A percentile compares a stretch with the other conserved stretches of the same genome.
Evolutionary conservation across 2,797 vertebrate genomes (phyloP).

Genomic region (Microctenopoma stevenorrisi): DNA sequence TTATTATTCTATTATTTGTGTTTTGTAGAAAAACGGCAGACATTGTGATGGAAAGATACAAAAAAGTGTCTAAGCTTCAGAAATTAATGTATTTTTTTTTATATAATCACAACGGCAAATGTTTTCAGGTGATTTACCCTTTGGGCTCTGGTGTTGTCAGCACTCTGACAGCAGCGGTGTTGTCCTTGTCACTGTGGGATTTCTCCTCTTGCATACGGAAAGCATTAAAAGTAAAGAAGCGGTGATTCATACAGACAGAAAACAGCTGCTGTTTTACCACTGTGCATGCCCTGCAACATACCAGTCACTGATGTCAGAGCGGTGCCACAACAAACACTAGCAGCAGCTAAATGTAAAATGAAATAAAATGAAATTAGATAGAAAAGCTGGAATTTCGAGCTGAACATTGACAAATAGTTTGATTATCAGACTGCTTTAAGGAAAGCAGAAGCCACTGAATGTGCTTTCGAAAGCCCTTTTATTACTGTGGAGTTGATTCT

Average conservation of each 20-base stretch:
- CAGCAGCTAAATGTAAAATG: slow-evolving; percentile 6
- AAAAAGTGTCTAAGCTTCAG: neutral
- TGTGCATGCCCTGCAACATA: neutral
- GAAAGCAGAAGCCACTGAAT: no score
- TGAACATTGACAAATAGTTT: neutral
- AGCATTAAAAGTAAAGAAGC: slow-evolving; percentile 40
- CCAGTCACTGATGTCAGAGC: slow-evolving; percentile 10
- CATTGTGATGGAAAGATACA: neutral
- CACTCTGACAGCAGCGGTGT: slow-evolving; percentile 47
- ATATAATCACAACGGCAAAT: slow-evolving; percentile 12
- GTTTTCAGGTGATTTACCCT: slow-evolving; percentile 40
- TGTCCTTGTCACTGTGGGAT: slow-evolving; percentile 39
- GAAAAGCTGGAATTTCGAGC: no score
- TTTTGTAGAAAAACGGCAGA: neutral
- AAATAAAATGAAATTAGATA: neutral
- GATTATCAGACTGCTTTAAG: neutral
- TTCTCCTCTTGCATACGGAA: slow-evolving; percentile 20
- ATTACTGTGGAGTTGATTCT: neutral
- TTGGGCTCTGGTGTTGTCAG: slow-evolving; percentile 33
- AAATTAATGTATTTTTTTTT: slow-evolving; percentile 20
- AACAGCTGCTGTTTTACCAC: slow-evolving; percentile 7
- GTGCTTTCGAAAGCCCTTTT: no score
- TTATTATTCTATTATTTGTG: neutral
- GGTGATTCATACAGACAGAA: slow-evolving; percentile 15
- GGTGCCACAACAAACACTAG: neutral